Evolutionary conservation across 2,113 vertebrate genomes (phyloP), one percentile per base, ranked within the genome.

Genomic region (Ascaphus truei): DNA sequence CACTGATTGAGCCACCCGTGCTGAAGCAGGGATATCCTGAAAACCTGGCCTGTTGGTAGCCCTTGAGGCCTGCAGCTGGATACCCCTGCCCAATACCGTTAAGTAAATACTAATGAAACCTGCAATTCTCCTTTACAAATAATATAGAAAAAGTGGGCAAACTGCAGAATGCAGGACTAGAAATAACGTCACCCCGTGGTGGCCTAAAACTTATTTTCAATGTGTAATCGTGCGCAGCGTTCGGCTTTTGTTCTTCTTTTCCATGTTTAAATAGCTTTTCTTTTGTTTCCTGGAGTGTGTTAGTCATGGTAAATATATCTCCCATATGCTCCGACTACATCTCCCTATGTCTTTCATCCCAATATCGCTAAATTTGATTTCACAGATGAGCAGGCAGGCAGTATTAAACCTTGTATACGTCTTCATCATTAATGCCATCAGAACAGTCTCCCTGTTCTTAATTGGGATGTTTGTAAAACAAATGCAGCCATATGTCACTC

Each of bases 261-360:
- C n/a, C 30, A 8, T 5, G 23, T 29, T 27, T 22, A 37, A 39
- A 37, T 22, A 48, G 25, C 2, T 36, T 33, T 36, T 27, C n/a
- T 10, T 7, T 41, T 27, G 45, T 10, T 20, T 65, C 25, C 29
- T 20, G 22, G 31, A 16, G 52, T 65, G 25, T 65, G 39, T 65
- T 65, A 52, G 48, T 53, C 48, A 53, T 51, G 34, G 62, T 25
- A 65, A 53, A 65, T 65, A 52, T 52, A 65, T 18, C 25, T 53
- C 62, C n/a, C 48, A 29, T 52, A 53, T 53, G 62, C 23, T 30
- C 8, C 20, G 16, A 29, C 26, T 34, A 29, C 47, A 52, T 29
- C 20, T 23, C 7, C 47, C 31, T 7, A 13, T 52, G 33, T 52
- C 48, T 34, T 26, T 51, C 33, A n/a, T n/a, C n/a, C n/a, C 39